A percentile compares a stretch with the other conserved stretches of the same genome.
These are phyloP conservation scores for Cololabis saira DNA, from an alignment of 2,113 vertebrate genomes.

Conservation along the genomic window DNA sequence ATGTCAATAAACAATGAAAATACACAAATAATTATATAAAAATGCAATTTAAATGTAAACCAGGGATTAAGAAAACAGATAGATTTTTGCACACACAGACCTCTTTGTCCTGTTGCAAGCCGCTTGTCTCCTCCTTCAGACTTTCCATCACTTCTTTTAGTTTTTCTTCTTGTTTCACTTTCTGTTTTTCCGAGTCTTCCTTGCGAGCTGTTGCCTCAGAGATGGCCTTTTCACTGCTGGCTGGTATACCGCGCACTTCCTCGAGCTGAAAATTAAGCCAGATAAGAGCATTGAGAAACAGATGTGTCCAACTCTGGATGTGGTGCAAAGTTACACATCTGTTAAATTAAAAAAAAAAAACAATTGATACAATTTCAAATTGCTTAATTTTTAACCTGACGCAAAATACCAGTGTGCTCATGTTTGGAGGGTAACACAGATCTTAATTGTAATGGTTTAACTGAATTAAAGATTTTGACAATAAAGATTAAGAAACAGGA, in stretches of 20 bases:
- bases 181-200: conserved; percentile 85
- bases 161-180: conserved; percentile 87
- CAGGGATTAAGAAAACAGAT: background rate
- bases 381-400: no score
- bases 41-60: no score
- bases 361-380: no score
- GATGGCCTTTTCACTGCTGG: conserved; percentile 84
- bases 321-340: background rate
- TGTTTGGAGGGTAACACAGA: no score
- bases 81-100: conserved; percentile 48
- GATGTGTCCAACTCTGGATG: conserved; percentile 7
- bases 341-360: background rate
- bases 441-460: no score
- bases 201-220: conserved; percentile 82
- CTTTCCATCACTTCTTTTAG: conserved; percentile 89
- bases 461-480: no score
- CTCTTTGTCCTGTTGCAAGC: conserved; percentile 92
- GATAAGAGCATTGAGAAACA: conserved; percentile 13
- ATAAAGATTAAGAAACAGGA: no score
- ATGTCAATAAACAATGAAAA: accelerated
- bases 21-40: no score
- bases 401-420: no score
- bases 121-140: conserved; percentile 91
- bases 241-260: conserved; percentile 84
- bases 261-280: conserved; percentile 81